Base-by-base conservation (phyloP, 2,113 vertebrate species). In the Tetraodon nigroviridis region DNA sequence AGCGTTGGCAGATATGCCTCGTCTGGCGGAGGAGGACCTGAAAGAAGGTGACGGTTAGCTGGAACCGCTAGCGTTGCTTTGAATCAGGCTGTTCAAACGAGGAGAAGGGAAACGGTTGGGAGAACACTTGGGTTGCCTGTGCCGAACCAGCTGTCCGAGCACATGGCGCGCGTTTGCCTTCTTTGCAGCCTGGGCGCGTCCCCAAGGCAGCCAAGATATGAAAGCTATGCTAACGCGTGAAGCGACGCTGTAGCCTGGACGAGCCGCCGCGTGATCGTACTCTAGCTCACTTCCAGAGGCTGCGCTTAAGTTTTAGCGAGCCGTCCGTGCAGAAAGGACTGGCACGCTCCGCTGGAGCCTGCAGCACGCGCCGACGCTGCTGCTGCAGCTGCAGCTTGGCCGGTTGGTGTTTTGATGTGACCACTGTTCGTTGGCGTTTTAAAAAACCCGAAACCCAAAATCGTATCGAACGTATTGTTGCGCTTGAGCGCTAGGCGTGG, bases 301-400 rank as follows among this genome's bases (percentile, higher is more conserved):
- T 37, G 44, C 48, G 47, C 44, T n/a, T 41, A 44, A 48, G 5
- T 64, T 46, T 29, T 11, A 7, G 29, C 15, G 49, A 56, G 6
- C 50, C 59, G 29, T 58, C 67, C 62, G 44, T 52, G 60, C 67
- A 56, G 58, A 67, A 51, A 37, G 57, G 41, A 57, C 45, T 69
- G 59, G n/a, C 7, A 21, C 14, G 64, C 59, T 63, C 60, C 21
- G 4, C 19, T 65, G 40, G 56, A 71, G 58, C 51, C 50, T 16
- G 18, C 16, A 15, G 53, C 55, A 24, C 22, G 22, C 22, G 22
- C 22, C 22, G 22, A 24, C 22, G 22, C 22, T 24, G 22, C 22
- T 5, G 22, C 55, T n/a, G n/a, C n/a, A n/a, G 14, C 17, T 49
- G 4, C 21, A 22, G 52, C 61, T 17, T 6, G 68, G 52, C 54